Base-by-base conservation (phyloP, 1,140 invertebrate genomes). In the Mactra quadrangularis region DNA sequence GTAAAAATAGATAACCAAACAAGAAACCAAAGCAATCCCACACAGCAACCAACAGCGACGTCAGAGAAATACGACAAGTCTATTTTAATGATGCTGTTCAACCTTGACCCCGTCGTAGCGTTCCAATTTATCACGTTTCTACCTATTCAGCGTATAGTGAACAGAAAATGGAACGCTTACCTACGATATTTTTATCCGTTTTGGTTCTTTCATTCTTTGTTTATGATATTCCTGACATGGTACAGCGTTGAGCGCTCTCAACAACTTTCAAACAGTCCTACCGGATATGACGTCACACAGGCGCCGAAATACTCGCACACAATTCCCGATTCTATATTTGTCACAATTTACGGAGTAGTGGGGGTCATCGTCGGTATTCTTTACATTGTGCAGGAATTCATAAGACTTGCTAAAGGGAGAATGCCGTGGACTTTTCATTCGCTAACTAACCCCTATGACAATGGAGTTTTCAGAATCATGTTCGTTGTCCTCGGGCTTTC, bases 401-500 rank as follows among this genome's bases (percentile, higher is more conserved):
- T 60, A n/a, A 19, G 62, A 53, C 60, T 59, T 6, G 17, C 17
- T 15, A 72, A 85, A 50, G n/a, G 72, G 15, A 35, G 41, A 31
- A 76, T 82, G 66, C 25, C 17, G 6, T 77, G 53, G 52, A 45
- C 62, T n/a, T 31, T 45, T 1, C 19, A 33, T 17, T 70, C 53
- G 15, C 71, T 71, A 1, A 22, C 13, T 33, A 83, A 77, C 52
- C 66, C 71, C 1, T 83, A 71, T 35, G 50, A 50, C 19, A 77
- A 35, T 29, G 79, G 60, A 15, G 82, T 31, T 13, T 86, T 60
- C 50, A 77, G 88, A 17, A 47, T 86, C 13, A 53, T 86, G n/a
- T 84, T 90, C 6, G 2, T 86, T 6, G 27, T 86, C 13, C 83
- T 89, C 33, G 85, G 86, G 13, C 45, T 87, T 9, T 68, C 53